Conservation (phyloP, 2,113 vertebrate species). For the Zeus faber region DNA sequence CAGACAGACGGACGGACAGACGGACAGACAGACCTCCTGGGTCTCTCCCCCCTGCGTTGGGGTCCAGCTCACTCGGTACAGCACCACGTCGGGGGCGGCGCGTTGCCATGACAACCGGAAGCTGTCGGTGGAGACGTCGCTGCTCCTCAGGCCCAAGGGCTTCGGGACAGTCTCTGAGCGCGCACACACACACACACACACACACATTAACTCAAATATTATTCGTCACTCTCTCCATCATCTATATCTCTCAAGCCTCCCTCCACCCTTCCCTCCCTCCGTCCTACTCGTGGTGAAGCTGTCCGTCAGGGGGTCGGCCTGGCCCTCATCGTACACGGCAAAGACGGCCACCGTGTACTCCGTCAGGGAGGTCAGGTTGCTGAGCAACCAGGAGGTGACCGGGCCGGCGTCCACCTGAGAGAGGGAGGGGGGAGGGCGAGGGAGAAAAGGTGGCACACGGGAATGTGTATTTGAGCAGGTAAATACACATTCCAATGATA, state of each 20-base stretch:
- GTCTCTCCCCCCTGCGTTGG: conserved; percentile 77
- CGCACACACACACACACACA: conserved; percentile 17
- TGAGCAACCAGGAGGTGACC: conserved; percentile 78
- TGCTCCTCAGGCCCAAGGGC: conserved; percentile 77
- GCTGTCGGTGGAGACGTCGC: conserved; percentile 78
- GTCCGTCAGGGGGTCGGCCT: conserved; percentile 85
- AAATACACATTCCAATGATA: too few relatives aligned
- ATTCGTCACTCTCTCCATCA: too few relatives aligned
- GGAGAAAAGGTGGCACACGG: too few relatives aligned
- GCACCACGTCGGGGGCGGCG: conserved; percentile 77
- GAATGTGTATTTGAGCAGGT: too few relatives aligned
- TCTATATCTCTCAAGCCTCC: too few relatives aligned
- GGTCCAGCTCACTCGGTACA: conserved; percentile 87
- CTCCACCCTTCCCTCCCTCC: too few relatives aligned
- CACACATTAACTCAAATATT: too few relatives aligned
- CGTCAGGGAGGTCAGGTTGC: conserved; percentile 82
- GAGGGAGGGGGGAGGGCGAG: too few relatives aligned
- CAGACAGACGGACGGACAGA: conserved; percentile 2
- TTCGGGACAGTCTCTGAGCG: conserved; percentile 79
- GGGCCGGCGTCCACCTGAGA: conserved; percentile 83
- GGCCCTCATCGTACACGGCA: conserved; percentile 86
- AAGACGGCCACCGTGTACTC: conserved; percentile 90
- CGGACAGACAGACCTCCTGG: conserved; percentile 74
- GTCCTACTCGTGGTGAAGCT: conserved; percentile 87
- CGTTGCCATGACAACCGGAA: conserved; percentile 88